Percentiles rank a stretch among this genome's conserved stretches.
Conservation (phyloP, 1,140 invertebrate genomes). For the Rhyzopertha dominica region DNA sequence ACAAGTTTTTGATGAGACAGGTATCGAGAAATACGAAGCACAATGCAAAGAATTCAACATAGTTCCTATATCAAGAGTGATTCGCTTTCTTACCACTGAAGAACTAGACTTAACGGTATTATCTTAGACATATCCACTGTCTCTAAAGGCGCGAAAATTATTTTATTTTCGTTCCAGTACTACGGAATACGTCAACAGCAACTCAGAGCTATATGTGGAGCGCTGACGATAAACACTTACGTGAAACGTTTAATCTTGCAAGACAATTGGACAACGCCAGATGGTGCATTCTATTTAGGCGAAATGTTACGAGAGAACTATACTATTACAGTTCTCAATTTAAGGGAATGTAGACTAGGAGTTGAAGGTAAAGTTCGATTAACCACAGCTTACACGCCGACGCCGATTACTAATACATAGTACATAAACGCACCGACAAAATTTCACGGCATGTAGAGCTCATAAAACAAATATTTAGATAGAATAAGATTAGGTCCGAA, state of each 20-base stretch:
- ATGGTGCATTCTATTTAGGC: conserved; percentile 44
- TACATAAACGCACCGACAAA: neutral
- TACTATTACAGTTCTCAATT: conserved; percentile 42
- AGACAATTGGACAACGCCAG: conserved; percentile 46
- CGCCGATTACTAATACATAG: neutral
- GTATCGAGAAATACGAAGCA: conserved; percentile 44
- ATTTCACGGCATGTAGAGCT: neutral
- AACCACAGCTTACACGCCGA: too few relatives aligned
- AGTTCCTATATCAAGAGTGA: conserved; percentile 43
- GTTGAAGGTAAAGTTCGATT: conserved; percentile 34
- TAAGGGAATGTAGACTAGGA: conserved; percentile 48
- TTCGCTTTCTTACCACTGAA: conserved; percentile 40
- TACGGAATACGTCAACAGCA: conserved; percentile 47
- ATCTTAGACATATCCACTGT: neutral
- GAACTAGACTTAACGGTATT: conserved; percentile 43
- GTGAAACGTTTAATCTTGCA: conserved; percentile 44
- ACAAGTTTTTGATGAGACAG: conserved; percentile 42
- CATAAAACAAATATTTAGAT: neutral
- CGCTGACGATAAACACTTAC: conserved; percentile 43
- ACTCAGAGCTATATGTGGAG: conserved; percentile 42
- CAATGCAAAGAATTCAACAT: conserved; percentile 46
- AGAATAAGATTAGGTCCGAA: too few relatives aligned
- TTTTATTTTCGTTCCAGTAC: conserved; percentile 32
- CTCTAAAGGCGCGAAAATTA: neutral
- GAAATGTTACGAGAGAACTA: conserved; percentile 46